Conservation (phyloP, 2,113 vertebrate genomes). For the Choloepus hoffmanni region DNA sequence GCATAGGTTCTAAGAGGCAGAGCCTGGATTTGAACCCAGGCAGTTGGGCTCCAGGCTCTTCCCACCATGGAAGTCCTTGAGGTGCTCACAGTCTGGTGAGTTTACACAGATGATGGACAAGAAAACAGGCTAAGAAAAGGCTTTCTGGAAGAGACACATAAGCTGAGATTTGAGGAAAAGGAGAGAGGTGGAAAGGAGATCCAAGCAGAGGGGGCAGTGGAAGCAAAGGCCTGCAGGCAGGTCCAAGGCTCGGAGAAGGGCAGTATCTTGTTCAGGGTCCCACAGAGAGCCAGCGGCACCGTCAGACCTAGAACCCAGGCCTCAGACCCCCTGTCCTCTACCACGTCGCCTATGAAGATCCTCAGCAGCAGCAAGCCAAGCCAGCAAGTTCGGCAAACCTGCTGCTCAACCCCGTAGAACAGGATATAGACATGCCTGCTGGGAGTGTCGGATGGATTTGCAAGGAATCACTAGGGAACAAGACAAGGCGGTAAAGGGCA, state of each 20-base stretch:
- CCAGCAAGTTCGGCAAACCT: not conserved
- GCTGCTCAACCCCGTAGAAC: accelerated
- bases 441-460: not conserved
- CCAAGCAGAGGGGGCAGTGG: not conserved
- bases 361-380: not conserved
- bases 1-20: not conserved
- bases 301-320: not conserved
- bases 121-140: not conserved
- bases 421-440: not conserved
- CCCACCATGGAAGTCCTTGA: not conserved
- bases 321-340: too few species aligned
- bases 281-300: not conserved
- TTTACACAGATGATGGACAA: not conserved
- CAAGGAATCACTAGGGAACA: too few species aligned
- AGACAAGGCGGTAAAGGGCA: too few species aligned
- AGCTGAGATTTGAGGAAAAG: not conserved
- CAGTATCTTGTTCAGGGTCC: accelerated
- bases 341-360: not conserved
- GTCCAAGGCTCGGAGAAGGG: not conserved
- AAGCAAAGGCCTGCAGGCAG: accelerated
- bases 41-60: not conserved
- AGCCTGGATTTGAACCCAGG: not conserved
- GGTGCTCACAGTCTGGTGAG: not conserved
- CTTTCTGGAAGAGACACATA: not conserved
- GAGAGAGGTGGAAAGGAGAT: not conserved